Base-by-base conservation (phyloP, 2,797 vertebrate species). In the Ispidina lecontei region DNA sequence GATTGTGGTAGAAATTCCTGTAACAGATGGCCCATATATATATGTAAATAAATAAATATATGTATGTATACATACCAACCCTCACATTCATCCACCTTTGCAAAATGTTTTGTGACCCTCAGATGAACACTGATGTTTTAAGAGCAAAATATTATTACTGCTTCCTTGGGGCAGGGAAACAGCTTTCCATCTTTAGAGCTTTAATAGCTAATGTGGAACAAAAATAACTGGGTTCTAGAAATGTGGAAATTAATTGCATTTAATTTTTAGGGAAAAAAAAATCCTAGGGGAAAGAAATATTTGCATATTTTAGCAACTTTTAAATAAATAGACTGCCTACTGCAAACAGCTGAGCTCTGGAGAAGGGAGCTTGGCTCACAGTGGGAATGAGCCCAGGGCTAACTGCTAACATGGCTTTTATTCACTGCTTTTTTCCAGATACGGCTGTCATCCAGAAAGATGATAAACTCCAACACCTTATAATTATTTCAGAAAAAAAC, bases 381-480 rank as follows among this genome's bases (percentile, higher is more conserved):
- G 54, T 23, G 70, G 51, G 51, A 90, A 39, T 13, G 56, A 83
- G 90, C 93, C 90, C 84, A 68, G 79, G 72, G 75, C 81, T 87
- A 72, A 71, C 63, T 91, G 84, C 69, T 92, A 87, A 80, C 0
- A 0, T 77, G 81, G 43, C 47, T 89, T 83, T 72, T 92, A 71
- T 77, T 90, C 69, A 8, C n/a, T 77, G 62, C 28, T 37, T 63
- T 91, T 76, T 87, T 68, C 77, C 88, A 90, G 85, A 80, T 94
- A 95, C 2, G 22, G 79, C 76, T 94, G 84, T 75, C 84, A 67
- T 85, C 91, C 90, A 71, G 86, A 52, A 68, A 46, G 62, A 90
- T 64, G 81, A 90, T 89, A 58, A 93, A 94, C 81, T 84, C 68
- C 81, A 94, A 71, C 89, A 91, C 89, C 84, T 93, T 79, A 47